Conservation (phyloP, 2,113 vertebrate genomes). For the Sylvia atricapilla region DNA sequence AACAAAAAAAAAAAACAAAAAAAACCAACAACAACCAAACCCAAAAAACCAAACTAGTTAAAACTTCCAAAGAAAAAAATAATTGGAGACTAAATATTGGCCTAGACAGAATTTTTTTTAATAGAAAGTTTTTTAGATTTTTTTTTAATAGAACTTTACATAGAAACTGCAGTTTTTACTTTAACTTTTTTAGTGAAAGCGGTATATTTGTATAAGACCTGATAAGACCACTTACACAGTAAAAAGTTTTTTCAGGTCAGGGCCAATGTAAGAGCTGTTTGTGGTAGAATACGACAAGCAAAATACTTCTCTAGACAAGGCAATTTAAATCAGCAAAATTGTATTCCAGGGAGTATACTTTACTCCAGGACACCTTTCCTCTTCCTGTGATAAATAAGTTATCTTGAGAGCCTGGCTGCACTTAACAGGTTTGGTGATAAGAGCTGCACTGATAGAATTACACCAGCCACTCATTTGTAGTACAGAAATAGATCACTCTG, state of each 20-base stretch:
- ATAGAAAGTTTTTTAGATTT: background rate
- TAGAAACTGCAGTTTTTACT: background rate
- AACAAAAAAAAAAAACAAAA: background rate
- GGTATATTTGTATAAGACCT: background rate
- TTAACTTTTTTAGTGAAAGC: background rate
- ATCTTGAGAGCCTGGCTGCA: background rate
- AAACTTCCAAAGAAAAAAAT: background rate
- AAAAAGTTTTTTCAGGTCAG: background rate
- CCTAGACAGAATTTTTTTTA: background rate
- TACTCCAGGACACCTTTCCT: background rate
- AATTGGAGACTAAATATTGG: background rate
- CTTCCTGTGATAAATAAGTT: slow-evolving; percentile 22
- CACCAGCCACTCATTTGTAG: background rate
- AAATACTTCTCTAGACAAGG: background rate
- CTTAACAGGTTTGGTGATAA: slow-evolving; percentile 36
- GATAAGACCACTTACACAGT: background rate
- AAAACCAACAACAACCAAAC: no score
- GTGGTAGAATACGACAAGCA: background rate
- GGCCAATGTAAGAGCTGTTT: background rate
- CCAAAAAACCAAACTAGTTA: background rate
- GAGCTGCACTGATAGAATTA: slow-evolving; percentile 21
- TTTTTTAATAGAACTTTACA: background rate
- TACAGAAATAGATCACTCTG: background rate
- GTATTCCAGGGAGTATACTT: background rate
- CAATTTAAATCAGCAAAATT: background rate